Base-by-base conservation (phyloP, 2,113 vertebrate species). In the Tor tambroides region DNA sequence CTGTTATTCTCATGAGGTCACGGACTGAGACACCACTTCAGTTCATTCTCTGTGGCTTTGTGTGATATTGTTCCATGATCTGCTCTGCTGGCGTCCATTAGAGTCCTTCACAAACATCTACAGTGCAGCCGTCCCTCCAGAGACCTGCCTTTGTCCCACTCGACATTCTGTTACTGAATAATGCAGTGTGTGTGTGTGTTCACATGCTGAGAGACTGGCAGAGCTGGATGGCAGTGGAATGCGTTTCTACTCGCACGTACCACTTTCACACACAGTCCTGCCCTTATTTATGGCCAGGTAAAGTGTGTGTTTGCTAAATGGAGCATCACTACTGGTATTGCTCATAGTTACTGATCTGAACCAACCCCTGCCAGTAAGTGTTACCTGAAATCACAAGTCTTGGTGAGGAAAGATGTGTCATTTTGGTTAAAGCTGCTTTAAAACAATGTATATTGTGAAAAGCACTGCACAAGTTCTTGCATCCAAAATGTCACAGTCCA, bases 211-310 rank as follows among this genome's bases (percentile, higher is more conserved):
- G 51, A 71, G 79, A 79, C 65, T 72, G 65, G 43, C 75, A 7
- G 76, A 56, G 6, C 67, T 28, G 30, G 81, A 79, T 32, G 51
- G 71, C 32, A 71, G 83, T 19, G 30, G 38, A n/a, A 56, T 74
- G 85, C 80, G 71, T 80, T 87, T 38, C 63, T 63, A 5, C 1
- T 28, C n/a, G 86, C 89, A 89, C 89, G 86, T 89, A 89, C 86
- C 26, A 41, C 63, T 83, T 78, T 71, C 49, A 14, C 54, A 9
- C 43, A 71, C 28, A 69, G 17, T 38, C 84, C 63, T 26, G 26
- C 54, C 11, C 28, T 77, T 19, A 54, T 51, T 69, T 83, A 83
- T 67, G 17, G 5, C 4, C 41, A 69, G 80, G 80, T 83, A 32
- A 61, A 61, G 32, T 61, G 32, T 7, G 32, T 28, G 14, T 65